Conservation (phyloP, 2,113 vertebrate genomes). For the Mohoua ochrocephala region DNA sequence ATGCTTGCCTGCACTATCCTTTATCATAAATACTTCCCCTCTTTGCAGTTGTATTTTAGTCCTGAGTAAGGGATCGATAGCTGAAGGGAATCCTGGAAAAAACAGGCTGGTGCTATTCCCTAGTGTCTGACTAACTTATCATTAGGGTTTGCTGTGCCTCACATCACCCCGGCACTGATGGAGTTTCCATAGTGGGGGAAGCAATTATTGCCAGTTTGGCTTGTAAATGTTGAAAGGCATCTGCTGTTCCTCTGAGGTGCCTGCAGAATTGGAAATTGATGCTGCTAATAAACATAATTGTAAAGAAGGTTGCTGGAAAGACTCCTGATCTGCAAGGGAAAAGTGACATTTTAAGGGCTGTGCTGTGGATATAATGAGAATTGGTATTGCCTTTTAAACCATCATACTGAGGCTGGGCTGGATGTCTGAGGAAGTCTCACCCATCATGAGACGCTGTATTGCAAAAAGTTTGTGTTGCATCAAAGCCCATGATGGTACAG, state of each 20-base stretch:
- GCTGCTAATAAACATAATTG: slow-evolving; percentile 49
- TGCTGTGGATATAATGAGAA: neutral
- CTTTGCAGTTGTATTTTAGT: neutral
- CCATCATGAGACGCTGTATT: neutral
- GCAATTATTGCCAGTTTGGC: neutral
- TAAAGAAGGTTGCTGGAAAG: slow-evolving; percentile 1
- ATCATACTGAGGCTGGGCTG: neutral
- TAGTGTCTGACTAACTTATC: neutral
- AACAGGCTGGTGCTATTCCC: neutral
- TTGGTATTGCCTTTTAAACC: neutral
- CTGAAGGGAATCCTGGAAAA: neutral
- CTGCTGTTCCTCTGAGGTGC: slow-evolving; percentile 29
- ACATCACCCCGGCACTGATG: neutral
- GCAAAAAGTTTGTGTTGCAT: neutral
- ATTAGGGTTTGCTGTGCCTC: neutral
- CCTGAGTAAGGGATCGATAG: neutral
- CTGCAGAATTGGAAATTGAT: slow-evolving; percentile 35
- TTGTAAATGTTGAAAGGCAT: slow-evolving; percentile 21
- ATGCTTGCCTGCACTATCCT: neutral
- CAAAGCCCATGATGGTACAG: neutral
- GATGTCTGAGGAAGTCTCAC: neutral
- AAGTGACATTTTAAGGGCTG: slow-evolving; percentile 22
- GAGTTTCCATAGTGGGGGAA: neutral
- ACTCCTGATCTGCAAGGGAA: neutral
- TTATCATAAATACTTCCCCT: neutral